Conservation (phyloP, 2,888 invertebrate genomes). For the Sphaeridia pumilis region DNA sequence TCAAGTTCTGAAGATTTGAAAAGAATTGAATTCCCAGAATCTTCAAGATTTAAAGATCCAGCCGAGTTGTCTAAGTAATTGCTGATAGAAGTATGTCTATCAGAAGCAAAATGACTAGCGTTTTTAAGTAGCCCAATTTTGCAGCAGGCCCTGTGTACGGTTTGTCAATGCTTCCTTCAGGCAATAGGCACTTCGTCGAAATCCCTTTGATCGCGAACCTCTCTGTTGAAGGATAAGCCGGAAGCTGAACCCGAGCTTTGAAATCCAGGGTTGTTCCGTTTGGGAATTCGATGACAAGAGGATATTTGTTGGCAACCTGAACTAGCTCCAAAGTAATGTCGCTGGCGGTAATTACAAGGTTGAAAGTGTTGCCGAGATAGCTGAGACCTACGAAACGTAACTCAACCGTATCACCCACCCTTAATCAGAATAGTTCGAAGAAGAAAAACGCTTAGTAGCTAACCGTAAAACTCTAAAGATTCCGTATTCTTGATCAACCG, state of each 20-base stretch:
- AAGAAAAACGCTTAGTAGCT: neutral
- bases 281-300: neutral
- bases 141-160: too few species aligned
- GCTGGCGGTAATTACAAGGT: neutral
- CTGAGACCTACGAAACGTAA: neutral
- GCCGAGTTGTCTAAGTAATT: too few species aligned
- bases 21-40: too few species aligned
- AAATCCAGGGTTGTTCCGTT: neutral
- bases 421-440: neutral
- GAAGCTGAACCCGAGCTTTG: neutral
- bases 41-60: too few species aligned
- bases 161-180: neutral
- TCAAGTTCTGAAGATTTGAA: too few species aligned
- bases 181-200: neutral
- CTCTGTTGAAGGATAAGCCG: neutral
- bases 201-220: neutral
- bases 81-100: too few species aligned
- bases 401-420: neutral
- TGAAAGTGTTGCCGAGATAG: conserved; percentile 1
- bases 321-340: neutral
- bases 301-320: neutral
- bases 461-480: conserved; percentile 37
- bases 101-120: too few species aligned
- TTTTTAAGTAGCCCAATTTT: too few species aligned
- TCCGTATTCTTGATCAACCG: conserved; percentile 37